Percentiles rank a stretch among this genome's conserved stretches.
Evolutionary conservation across 2,797 vertebrate species (phyloP).

Genomic region (Enteromius paludinosus): DNA sequence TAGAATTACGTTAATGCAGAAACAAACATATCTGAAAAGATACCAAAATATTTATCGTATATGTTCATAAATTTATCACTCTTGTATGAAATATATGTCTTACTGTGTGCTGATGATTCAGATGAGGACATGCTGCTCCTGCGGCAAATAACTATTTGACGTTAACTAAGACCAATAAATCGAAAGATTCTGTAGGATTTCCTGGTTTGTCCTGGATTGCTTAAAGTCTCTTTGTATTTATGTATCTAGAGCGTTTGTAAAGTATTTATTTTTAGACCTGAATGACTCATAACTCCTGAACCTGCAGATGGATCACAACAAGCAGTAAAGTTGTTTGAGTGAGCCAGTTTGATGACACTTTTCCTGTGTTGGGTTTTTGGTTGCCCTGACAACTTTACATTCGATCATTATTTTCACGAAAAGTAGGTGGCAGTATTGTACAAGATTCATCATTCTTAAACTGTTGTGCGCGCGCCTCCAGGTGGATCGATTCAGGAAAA

Average conservation of each 20-base stretch:
- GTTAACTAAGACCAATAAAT: not conserved
- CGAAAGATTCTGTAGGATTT: not conserved
- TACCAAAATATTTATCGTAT: not conserved
- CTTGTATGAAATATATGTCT: not conserved
- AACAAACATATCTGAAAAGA: not conserved
- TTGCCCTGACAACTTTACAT: constrained; percentile 24
- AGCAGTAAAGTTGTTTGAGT: not conserved
- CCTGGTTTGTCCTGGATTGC: not conserved
- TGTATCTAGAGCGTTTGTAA: not conserved
- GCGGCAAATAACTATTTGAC: not conserved
- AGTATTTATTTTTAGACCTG: not conserved
- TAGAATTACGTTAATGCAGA: not conserved
- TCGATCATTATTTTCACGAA: not conserved
- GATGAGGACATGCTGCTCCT: constrained; percentile 1
- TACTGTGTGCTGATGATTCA: constrained; percentile 16
- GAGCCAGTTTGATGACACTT: not conserved
- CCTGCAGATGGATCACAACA: not conserved
- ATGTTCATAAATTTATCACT: constrained; percentile 62
- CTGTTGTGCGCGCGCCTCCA: not conserved
- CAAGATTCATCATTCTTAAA: not conserved
- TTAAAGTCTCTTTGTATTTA: not conserved
- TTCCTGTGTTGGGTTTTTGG: constrained; percentile 6
- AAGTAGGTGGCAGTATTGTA: constrained; percentile 12
- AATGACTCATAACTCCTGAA: not conserved
- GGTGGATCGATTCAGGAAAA: not conserved